Evolutionary conservation across 2,888 invertebrate genomes (phyloP).

Genomic region (Polia nebulosa): DNA sequence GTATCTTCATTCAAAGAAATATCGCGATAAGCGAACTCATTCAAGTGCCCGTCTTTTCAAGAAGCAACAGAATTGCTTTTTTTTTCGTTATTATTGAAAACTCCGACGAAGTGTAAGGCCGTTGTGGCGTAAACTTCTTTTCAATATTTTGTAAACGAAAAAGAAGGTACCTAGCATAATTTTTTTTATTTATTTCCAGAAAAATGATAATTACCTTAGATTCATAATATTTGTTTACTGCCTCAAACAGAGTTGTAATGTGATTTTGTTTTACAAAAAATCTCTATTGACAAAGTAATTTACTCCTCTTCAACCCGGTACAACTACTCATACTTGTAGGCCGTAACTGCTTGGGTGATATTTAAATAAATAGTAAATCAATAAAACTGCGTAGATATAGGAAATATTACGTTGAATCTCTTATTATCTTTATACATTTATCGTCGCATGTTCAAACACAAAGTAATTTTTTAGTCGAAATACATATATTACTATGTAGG

Average conservation of each 20-base stretch:
- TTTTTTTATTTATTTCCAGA: neutral
- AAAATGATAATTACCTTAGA: neutral
- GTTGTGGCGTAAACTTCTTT: constrained; percentile 35
- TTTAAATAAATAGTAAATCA: too few species aligned
- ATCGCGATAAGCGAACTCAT: constrained; percentile 66
- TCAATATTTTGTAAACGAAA: constrained; percentile 17
- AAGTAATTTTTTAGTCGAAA: too few species aligned
- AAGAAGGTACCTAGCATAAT: neutral
- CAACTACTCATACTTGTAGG: too few species aligned
- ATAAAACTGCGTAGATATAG: too few species aligned
- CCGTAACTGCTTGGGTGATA: too few species aligned
- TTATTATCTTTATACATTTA: too few species aligned
- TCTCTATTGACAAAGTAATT: too few species aligned
- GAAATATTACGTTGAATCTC: too few species aligned
- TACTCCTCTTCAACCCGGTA: too few species aligned
- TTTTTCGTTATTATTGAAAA: constrained; percentile 64
- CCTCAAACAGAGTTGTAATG: neutral
- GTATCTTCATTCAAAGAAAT: constrained; percentile 65
- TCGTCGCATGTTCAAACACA: too few species aligned
- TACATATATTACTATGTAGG: too few species aligned
- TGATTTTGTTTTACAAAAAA: too few species aligned
- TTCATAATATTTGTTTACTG: neutral
- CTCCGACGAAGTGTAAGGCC: constrained; percentile 31
- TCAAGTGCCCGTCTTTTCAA: constrained; percentile 57
- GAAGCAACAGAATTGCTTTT: constrained; percentile 57